These are phyloP conservation scores for Gandaritis pyraliata DNA, from an alignment of 2,888 invertebrate genomes.

Conservation along the genomic window DNA sequence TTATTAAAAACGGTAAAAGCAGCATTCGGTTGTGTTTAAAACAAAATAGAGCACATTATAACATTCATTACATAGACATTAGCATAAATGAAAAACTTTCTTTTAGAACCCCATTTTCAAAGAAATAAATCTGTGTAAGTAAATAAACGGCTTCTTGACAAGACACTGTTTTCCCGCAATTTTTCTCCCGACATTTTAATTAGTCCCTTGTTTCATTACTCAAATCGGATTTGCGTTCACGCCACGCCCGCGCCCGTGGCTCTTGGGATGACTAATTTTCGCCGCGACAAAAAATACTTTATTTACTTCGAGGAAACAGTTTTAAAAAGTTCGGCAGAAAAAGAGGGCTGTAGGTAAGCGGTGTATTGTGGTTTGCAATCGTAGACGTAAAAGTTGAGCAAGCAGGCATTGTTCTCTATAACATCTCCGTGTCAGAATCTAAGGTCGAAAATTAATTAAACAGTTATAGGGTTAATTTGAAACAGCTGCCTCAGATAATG, in stretches of 20 bases:
- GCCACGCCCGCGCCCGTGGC: slow-evolving; percentile 57
- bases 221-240: slow-evolving; percentile 75
- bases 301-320: slow-evolving; percentile 25
- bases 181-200: slow-evolving; percentile 70
- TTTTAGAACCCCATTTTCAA: slow-evolving; percentile 15
- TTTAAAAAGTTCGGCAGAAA: slow-evolving; percentile 9
- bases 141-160: slow-evolving; percentile 56
- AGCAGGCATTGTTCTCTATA: not conserved
- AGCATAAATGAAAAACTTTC: slow-evolving; percentile 22
- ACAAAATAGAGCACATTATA: not conserved
- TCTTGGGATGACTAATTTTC: slow-evolving; percentile 67
- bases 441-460: slow-evolving; percentile 65
- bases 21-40: too few species aligned
- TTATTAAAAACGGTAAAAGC: too few species aligned
- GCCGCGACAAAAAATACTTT: slow-evolving; percentile 47
- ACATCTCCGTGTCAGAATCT: slow-evolving; percentile 26
- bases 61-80: slow-evolving; percentile 12
- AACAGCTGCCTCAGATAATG: slow-evolving; percentile 62
- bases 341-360: slow-evolving; percentile 13
- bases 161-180: slow-evolving; percentile 62
- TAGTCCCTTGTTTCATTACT: slow-evolving; percentile 73
- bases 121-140: slow-evolving; percentile 32
- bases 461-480: slow-evolving; percentile 61
- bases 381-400: not conserved
- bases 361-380: slow-evolving; percentile 16